These are phyloP conservation scores for Elymnias hypermnestra DNA, from an alignment of 1,140 invertebrate species.

Conservation along the genomic window DNA sequence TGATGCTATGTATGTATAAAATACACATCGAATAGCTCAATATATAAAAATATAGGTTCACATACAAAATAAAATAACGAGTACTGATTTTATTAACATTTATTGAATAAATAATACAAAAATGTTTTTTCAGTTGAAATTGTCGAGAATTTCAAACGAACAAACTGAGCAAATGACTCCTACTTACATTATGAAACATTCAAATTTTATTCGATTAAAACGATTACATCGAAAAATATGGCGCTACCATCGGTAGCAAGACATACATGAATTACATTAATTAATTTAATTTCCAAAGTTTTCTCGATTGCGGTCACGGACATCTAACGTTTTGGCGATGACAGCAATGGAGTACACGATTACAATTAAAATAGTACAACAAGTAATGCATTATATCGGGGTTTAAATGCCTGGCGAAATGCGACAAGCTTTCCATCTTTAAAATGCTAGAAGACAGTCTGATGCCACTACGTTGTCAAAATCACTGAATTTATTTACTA, in stretches of 20 bases:
- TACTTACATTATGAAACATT: constrained; percentile 39
- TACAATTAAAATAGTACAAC: constrained; percentile 7
- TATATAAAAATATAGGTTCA: neutral
- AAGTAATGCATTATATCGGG: constrained; percentile 5
- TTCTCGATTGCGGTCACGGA: neutral
- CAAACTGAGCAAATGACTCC: constrained; percentile 61
- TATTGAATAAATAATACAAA: constrained; percentile 76
- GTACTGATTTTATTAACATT: constrained; percentile 72
- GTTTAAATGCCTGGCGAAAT: constrained; percentile 20
- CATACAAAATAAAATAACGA: constrained; percentile 20
- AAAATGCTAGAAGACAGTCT: constrained; percentile 12
- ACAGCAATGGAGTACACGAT: constrained; percentile 37
- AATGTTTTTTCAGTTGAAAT: constrained; percentile 59
- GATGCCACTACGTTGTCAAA: constrained; percentile 2
- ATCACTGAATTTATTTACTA: neutral
- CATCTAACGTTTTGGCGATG: no score
- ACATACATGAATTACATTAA: neutral
- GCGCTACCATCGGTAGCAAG: constrained; percentile 8
- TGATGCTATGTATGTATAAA: no score
- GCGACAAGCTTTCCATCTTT: constrained; percentile 13
- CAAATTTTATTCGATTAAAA: constrained; percentile 42
- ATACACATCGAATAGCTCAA: neutral
- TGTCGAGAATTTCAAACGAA: constrained; percentile 53
- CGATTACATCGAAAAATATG: constrained; percentile 60
- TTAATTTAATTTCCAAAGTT: neutral